Evolutionary conservation across 2,888 invertebrate genomes (phyloP).

Genomic region (Antheraea assamensis): DNA sequence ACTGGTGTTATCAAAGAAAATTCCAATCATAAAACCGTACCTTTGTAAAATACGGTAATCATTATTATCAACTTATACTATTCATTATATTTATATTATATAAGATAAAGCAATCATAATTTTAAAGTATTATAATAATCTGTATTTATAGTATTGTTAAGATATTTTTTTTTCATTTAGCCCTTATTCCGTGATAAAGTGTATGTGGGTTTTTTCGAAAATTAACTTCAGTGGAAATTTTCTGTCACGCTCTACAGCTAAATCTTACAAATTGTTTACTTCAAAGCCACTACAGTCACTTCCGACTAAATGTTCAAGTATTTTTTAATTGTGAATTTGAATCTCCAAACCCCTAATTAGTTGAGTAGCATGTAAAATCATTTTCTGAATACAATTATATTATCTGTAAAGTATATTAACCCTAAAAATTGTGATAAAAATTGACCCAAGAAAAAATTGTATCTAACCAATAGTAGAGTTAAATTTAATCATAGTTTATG

Average conservation of each 20-base stretch:
- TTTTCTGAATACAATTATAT: neutral
- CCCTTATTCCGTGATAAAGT: neutral
- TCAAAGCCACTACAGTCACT: neutral
- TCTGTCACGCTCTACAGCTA: neutral
- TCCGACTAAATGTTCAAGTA: neutral
- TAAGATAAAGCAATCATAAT: neutral
- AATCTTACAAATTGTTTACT: neutral
- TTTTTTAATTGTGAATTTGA: neutral
- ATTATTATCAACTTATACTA: slow-evolving; percentile 1
- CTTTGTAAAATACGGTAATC: neutral
- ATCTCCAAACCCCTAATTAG: neutral
- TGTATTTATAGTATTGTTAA: neutral
- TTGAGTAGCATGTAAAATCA: neutral
- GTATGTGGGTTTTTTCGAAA: neutral
- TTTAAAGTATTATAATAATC: neutral
- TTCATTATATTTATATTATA: neutral
- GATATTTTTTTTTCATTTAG: neutral
- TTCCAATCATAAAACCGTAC: slow-evolving; percentile 7
- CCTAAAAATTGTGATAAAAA: neutral
- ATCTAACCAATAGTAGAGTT: neutral
- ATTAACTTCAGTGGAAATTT: neutral
- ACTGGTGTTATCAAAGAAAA: neutral
- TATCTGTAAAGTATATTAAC: neutral
- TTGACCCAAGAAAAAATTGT: neutral
- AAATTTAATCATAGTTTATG: slow-evolving; percentile 14